A percentile compares a stretch with the other conserved stretches of the same genome.
Evolutionary conservation across 2,113 vertebrate species (phyloP).

Genomic region (Pogona vitticeps): DNA sequence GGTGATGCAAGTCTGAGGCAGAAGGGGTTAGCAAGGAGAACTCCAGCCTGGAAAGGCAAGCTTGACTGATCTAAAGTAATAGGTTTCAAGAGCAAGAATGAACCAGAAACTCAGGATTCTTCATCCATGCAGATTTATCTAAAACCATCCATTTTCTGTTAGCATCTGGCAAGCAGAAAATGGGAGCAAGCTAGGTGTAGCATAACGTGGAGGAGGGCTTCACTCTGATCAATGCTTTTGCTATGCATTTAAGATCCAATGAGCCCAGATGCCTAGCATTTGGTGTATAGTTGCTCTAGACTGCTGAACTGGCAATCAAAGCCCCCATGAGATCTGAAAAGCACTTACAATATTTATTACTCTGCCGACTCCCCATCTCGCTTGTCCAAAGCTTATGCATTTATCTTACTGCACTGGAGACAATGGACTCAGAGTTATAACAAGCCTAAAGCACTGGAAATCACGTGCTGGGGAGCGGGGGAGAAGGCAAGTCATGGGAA

Average conservation of each 20-base stretch:
- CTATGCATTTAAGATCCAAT: conserved; percentile 8
- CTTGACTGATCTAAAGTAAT: background rate
- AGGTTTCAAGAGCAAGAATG: background rate
- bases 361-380: conserved; percentile 1
- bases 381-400: background rate
- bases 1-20: background rate
- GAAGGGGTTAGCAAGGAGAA: background rate
- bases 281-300: background rate
- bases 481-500: background rate
- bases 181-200: background rate
- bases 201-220: background rate
- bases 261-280: background rate
- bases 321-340: background rate
- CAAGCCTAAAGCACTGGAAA: background rate
- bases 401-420: background rate
- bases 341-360: conserved; percentile 21
- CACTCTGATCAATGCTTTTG: background rate
- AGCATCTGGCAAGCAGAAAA: background rate
- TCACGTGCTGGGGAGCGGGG: background rate
- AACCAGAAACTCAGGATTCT: background rate
- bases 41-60: background rate
- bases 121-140: background rate
- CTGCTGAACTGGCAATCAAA: conserved; percentile 2
- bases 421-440: background rate
- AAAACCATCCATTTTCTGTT: background rate